Conservation (phyloP, 2,888 invertebrate species). For the Calameuta pallipes region DNA sequence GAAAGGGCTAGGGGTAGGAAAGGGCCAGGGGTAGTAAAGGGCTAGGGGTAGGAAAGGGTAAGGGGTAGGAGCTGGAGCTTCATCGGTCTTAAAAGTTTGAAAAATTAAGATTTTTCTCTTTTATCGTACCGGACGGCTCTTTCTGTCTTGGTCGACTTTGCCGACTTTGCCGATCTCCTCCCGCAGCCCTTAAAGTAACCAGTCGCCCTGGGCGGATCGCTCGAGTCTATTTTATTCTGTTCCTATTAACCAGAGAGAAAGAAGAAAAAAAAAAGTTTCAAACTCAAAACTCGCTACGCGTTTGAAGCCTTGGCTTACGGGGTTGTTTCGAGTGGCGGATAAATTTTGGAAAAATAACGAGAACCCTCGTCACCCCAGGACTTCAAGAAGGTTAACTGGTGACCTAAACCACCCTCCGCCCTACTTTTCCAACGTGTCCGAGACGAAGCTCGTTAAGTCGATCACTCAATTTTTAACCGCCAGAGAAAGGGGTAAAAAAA, state of each 20-base stretch:
- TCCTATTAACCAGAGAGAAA: not conserved
- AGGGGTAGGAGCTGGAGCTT: not conserved
- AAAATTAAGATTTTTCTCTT: slow-evolving; percentile 21
- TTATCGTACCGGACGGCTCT: slow-evolving; percentile 5
- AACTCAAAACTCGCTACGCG: not conserved
- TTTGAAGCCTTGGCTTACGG: not conserved
- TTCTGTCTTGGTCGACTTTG: not conserved
- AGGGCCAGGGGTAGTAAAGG: not conserved
- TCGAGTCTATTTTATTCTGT: not conserved
- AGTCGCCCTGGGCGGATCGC: not conserved
- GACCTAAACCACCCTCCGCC: no score
- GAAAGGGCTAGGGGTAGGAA: not conserved
- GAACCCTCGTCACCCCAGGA: not conserved
- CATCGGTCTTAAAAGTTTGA: slow-evolving; percentile 11
- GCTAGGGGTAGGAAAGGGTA: no score
- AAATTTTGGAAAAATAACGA: not conserved
- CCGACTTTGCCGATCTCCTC: not conserved
- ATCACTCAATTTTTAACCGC: no score
- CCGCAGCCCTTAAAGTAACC: not conserved
- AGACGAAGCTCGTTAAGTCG: no score
- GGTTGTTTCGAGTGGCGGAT: not conserved
- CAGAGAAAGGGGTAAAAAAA: not conserved
- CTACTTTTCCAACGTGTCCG: no score
- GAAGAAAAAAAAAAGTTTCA: not conserved
- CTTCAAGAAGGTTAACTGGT: not conserved